phyloP scores from a whole-genome alignment of 2,797 vertebrate species.

The Scleropages formosus region DNA sequence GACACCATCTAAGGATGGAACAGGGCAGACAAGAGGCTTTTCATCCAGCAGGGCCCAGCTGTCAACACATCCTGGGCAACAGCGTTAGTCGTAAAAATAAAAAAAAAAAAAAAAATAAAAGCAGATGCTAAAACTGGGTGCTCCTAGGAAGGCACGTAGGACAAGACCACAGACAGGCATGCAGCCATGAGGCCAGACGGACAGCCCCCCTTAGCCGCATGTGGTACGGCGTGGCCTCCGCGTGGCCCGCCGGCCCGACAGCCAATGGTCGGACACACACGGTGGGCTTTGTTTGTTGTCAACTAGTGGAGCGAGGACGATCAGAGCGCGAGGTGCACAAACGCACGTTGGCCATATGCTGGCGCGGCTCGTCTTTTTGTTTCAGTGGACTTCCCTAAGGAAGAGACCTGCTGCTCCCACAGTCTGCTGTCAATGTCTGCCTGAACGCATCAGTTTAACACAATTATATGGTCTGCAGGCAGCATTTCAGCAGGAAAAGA shows the following conservation, averaged over 20 bases:
- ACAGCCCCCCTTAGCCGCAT: not conserved
- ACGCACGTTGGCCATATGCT: conserved; percentile 71
- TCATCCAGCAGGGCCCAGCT: too few species aligned
- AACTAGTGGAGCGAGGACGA: conserved; percentile 61
- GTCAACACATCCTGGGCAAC: too few species aligned
- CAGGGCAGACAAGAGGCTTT: too few species aligned
- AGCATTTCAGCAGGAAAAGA: conserved; percentile 2
- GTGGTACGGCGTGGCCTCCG: not conserved
- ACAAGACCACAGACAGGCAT: conserved; percentile 3
- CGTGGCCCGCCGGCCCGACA: not conserved
- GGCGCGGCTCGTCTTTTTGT: conserved; percentile 48
- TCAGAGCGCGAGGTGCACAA: conserved; percentile 64
- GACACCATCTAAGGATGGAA: too few species aligned
- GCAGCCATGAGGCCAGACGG: not conserved
- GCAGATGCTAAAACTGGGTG: too few species aligned
- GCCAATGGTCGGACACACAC: conserved; percentile 49
- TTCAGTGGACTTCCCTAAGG: conserved; percentile 51
- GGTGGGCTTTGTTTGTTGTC: conserved; percentile 51
- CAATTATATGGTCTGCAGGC: not conserved
- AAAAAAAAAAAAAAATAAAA: not conserved
- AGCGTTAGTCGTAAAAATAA: not conserved
- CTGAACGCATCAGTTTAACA: not conserved
- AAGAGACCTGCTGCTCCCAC: conserved; percentile 63
- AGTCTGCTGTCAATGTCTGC: conserved; percentile 52
- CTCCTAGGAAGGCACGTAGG: not conserved